These are phyloP conservation scores for Bursaphelenchus mucronatus DNA, from an alignment of 1,140 invertebrate genomes.

Conservation along the genomic window DNA sequence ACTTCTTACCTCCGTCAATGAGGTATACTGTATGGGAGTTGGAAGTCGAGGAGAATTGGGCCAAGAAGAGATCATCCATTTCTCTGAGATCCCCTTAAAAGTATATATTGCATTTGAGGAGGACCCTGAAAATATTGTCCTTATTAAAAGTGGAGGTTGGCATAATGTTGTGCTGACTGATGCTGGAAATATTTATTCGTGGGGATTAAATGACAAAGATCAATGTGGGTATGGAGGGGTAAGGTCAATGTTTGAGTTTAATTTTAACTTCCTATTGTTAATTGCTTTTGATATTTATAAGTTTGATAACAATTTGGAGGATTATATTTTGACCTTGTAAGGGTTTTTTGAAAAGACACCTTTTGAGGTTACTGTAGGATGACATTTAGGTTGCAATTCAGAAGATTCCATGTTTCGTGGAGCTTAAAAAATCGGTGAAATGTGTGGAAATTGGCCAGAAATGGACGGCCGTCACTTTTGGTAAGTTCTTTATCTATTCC, in stretches of 20 bases:
- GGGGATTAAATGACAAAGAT: conserved; percentile 20
- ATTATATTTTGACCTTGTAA: conserved; percentile 1
- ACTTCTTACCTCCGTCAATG: conserved; percentile 7
- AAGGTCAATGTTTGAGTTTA: background rate
- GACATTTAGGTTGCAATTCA: too few relatives aligned
- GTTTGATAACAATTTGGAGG: background rate
- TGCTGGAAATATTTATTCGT: conserved; percentile 24
- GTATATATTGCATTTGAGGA: background rate
- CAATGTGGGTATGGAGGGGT: conserved; percentile 5
- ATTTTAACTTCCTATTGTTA: conserved; percentile 21
- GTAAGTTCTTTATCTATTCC: too few relatives aligned
- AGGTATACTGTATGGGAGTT: conserved; percentile 13
- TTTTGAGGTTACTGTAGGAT: background rate
- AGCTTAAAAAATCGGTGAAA: too few relatives aligned
- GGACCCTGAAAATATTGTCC: conserved; percentile 12
- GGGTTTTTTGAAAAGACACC: background rate
- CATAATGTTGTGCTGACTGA: conserved; percentile 16
- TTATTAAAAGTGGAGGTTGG: conserved; percentile 22
- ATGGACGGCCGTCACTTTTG: too few relatives aligned
- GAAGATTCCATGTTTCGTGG: too few relatives aligned
- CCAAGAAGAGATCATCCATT: too few relatives aligned
- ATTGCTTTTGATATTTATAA: conserved; percentile 11
- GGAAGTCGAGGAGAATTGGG: conserved; percentile 19
- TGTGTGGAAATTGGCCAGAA: too few relatives aligned
- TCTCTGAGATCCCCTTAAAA: too few relatives aligned